Evolutionary conservation across 2,888 invertebrate species (phyloP), one percentile per base, ranked within the genome.

Genomic region (Amphiduros pacificus): DNA sequence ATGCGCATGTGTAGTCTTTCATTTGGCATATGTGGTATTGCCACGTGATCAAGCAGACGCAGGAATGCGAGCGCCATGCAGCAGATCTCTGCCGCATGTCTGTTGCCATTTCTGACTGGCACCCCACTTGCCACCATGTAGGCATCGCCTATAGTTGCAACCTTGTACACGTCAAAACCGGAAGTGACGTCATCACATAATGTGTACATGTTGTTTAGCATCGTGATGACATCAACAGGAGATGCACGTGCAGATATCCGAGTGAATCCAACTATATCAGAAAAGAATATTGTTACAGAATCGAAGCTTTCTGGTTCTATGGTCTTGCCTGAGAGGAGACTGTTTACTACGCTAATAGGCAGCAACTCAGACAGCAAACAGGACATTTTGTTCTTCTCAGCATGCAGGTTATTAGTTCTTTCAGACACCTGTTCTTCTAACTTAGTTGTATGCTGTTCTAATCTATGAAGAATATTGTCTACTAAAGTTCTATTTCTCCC

Each of bases 361-460:
- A 97, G 85, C 69, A 97, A 86, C 81, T 95, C 94, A 83, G 96
- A 94, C 0, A 97, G 87, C 5, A 97, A 85, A 74, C 94, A 93
- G 80, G 97, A 96, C 75, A 95, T 96, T 85, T 94, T 96, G 73
- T 92, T 89, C 85, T 98, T 97, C 82, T 97, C 96, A 75, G 94
- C 95, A 74, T 94, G 87, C 82, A 96, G 95, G 83, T 95, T 95
- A 65, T 92, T 90, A 0, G 97, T 98, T 71, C 96, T 86, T 81
- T 95, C 94, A 76, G 94, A 92, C 32, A 97, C 97, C 69, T 95
- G 85, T 55, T 89, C 89, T 84, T 97, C 97, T 83, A 97, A 88
- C 83, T 97, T 96, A 84, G 94, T 32, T 9, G 97, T 95, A 78
- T 97, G 97, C 81, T 94, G 93, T 81, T 96, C 95, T 95, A 97